Base-by-base conservation (phyloP, 2,797 vertebrate species). In the Allobates femoralis region DNA sequence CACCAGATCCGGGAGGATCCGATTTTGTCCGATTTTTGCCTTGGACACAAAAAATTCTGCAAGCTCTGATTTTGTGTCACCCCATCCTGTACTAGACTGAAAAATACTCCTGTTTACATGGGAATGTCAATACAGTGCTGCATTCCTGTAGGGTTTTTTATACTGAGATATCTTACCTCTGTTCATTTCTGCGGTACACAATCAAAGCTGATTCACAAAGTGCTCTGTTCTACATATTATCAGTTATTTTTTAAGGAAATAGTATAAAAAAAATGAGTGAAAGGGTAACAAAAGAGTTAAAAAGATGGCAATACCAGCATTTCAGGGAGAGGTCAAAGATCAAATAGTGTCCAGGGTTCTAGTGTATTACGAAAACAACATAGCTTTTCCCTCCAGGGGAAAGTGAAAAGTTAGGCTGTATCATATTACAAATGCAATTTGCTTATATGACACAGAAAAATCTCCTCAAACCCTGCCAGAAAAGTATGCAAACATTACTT, bases 311-410 rank as follows among this genome's bases (percentile, higher is more conserved):
- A 84, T 46, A 23, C n/a, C 26, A 18, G 64, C 21, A 4, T 80
- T 80, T 81, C 41, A 34, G 41, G 64, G 66, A 32, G 66, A 71
- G 86, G 77, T 84, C 77, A 87, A 80, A 87, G 86, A 83, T 87
- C 82, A 84, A 79, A 79, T 26, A 66, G 81, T 81, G 67, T 41
- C 86, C 76, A 69, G 34, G 74, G 81, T 73, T 53, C 26, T 30
- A 78, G 64, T 51, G 64, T 79, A 84, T 66, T 84, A 81, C 67
- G 67, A 84, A 84, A 84, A 87, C 86, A 87, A 84, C 66, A 76
- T 46, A 37, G 77, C 77, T 75, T 81, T 80, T 66, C 74, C 41
- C 26, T 75, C 28, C 34, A 51, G 73, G 14, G 23, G 62, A 32
- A 58, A 56, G 77, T 41, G 82, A 56, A 77, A 62, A 67, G 71